Evolutionary conservation across 53 echinoderm and acorn worm species (phyloP).

Genomic region (Crossaster papposus): DNA sequence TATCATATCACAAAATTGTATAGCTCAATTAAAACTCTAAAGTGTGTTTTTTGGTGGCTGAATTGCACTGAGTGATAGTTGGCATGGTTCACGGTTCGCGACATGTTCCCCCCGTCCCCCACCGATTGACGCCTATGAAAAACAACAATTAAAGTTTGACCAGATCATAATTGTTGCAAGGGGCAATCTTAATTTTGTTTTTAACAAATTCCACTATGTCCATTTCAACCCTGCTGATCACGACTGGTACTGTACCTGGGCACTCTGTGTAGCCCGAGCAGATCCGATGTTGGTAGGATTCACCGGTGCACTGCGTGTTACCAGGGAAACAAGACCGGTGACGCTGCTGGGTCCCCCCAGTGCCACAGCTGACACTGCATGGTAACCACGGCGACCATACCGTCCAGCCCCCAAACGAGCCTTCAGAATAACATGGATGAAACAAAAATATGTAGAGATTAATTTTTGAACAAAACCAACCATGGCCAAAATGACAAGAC

Average conservation of each 20-base stretch:
- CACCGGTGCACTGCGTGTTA: conserved; percentile 82
- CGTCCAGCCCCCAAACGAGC: conserved; percentile 95
- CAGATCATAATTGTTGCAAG: too few relatives aligned
- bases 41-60: too few relatives aligned
- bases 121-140: too few relatives aligned
- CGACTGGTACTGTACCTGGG: conserved; percentile 89
- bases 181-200: too few relatives aligned
- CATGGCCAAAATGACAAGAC: neutral
- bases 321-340: conserved; percentile 95
- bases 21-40: too few relatives aligned
- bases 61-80: too few relatives aligned
- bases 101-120: too few relatives aligned
- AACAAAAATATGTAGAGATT: neutral
- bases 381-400: conserved; percentile 98
- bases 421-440: conserved; percentile 4
- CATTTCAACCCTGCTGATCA: too few relatives aligned
- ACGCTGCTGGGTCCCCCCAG: conserved; percentile 77
- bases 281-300: conserved; percentile 80
- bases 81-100: too few relatives aligned
- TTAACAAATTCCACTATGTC: too few relatives aligned
- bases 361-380: conserved; percentile 90
- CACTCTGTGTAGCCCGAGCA: conserved; percentile 73
- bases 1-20: too few relatives aligned
- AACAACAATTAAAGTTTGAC: too few relatives aligned
- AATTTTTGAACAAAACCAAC: neutral